These are phyloP conservation scores for Urocyon cinereoargenteus DNA, from an alignment of 2,797 vertebrate genomes.

Conservation along the genomic window DNA sequence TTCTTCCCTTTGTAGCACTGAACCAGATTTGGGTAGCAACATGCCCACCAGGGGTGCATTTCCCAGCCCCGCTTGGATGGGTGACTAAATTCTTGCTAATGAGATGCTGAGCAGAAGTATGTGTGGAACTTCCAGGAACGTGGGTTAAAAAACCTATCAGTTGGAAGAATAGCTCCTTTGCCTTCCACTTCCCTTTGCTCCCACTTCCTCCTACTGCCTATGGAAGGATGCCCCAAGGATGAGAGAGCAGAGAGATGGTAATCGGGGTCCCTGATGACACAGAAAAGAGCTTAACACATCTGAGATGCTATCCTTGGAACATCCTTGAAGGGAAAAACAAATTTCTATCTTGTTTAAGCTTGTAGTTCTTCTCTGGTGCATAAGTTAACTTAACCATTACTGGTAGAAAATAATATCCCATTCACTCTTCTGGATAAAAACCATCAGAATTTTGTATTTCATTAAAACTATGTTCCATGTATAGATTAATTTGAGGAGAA, in stretches of 20 bases:
- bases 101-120: neutral
- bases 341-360: neutral
- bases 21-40: neutral
- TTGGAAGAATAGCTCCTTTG: neutral
- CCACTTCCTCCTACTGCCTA: neutral
- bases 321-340: neutral
- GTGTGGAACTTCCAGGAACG: neutral
- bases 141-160: neutral
- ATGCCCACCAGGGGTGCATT: neutral
- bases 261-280: neutral
- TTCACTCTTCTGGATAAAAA: constrained; percentile 55
- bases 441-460: constrained; percentile 19
- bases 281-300: constrained; percentile 7
- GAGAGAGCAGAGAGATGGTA: neutral
- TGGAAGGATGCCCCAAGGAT: neutral
- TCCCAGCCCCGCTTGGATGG: neutral
- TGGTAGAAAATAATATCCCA: neutral
- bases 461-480: neutral
- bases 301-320: neutral
- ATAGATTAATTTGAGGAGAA: constrained; percentile 18
- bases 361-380: neutral
- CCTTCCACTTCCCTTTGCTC: neutral
- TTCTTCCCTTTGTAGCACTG: neutral
- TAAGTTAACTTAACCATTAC: neutral
- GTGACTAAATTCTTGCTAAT: neutral